Conservation (phyloP, 37 sponge, comb jelly and placozoan genomes). For the Chondrilla cf. caribensis region DNA sequence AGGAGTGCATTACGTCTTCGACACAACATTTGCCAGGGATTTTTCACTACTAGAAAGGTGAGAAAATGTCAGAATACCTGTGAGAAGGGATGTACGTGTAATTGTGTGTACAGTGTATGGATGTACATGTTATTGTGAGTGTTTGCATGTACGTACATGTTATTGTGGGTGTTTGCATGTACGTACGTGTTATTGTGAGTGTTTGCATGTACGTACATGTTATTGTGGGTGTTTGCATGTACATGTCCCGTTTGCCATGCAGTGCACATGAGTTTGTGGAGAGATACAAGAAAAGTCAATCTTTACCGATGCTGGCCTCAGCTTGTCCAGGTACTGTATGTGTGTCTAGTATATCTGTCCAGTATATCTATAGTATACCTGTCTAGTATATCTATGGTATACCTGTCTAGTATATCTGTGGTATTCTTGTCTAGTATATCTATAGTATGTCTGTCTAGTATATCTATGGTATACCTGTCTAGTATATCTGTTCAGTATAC, state of each 20-base stretch:
- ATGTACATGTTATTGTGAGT: background rate
- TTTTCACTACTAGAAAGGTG: conserved; percentile 85
- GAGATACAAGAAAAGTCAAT: conserved; percentile 36
- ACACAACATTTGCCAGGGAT: conserved; percentile 78
- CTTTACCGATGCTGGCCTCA: conserved; percentile 89
- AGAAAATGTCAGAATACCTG: background rate
- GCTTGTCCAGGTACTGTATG: conserved; percentile 85
- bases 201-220: background rate
- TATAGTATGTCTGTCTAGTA: no score
- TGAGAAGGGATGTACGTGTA: background rate
- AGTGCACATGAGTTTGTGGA: conserved; percentile 81
- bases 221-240: background rate
- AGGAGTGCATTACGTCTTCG: conserved; percentile 81
- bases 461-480: no score
- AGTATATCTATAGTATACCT: background rate
- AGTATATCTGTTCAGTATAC: no score
- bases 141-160: background rate
- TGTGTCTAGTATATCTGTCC: background rate
- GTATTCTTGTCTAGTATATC: no score
- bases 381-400: background rate
- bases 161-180: background rate
- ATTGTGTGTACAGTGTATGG: background rate
- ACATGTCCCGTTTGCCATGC: background rate
- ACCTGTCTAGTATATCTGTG: background rate
- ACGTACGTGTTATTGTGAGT: background rate